A percentile compares a stretch with the other conserved stretches of the same genome.
Conservation (phyloP, 1,140 invertebrate species). For the Kradibia gibbosae region DNA sequence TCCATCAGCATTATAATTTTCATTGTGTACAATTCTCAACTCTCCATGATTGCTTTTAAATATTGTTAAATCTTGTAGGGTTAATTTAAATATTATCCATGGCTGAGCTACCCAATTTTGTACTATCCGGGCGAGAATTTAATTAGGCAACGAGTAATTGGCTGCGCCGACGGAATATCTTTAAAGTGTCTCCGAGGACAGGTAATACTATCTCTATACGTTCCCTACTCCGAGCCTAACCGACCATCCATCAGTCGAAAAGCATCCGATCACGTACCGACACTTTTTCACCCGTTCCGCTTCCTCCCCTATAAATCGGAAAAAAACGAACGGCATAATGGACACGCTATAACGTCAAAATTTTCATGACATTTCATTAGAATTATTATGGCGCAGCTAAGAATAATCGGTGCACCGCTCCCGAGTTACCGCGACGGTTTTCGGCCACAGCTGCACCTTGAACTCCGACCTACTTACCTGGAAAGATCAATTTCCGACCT, state of each 20-base stretch:
- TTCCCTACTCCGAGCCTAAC: no score
- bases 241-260: no score
- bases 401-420: not conserved
- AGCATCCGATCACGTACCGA: no score
- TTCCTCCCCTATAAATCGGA: no score
- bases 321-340: no score
- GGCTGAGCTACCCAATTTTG: not conserved
- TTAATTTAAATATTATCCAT: not conserved
- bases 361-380: no score
- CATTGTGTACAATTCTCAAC: not conserved
- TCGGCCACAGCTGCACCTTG: slow-evolving; percentile 26
- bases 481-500: not conserved
- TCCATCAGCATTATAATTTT: not conserved
- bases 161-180: not conserved
- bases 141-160: not conserved
- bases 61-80: not conserved
- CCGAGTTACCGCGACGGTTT: not conserved
- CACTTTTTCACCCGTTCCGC: no score
- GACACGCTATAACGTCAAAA: no score
- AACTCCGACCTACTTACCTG: slow-evolving; percentile 48
- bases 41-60: not conserved
- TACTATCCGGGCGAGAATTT: not conserved
- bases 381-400: not conserved
- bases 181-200: not conserved
- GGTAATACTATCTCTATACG: no score